A percentile compares a stretch with the other conserved stretches of the same genome.
These are phyloP conservation scores for Yoshiicerus persimilis DNA, from an alignment of 1,140 invertebrate genomes.

Conservation along the genomic window DNA sequence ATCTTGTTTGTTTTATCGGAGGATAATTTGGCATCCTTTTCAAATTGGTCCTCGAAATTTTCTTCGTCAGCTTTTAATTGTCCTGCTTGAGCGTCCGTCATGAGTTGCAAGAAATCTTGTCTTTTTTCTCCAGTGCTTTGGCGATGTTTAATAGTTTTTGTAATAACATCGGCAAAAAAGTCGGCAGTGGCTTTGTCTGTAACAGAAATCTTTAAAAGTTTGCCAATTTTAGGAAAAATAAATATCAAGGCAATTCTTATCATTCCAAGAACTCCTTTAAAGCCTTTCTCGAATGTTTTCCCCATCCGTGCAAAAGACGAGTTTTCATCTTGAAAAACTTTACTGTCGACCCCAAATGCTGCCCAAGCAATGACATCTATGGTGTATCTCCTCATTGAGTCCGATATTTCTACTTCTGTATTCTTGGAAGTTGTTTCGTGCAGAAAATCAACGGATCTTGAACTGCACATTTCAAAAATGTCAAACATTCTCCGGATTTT, in stretches of 20 bases:
- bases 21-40: background rate
- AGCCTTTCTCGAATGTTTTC: background rate
- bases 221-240: background rate
- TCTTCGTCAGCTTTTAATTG: background rate
- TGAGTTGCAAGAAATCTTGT: constrained; percentile 51
- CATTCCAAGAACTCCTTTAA: background rate
- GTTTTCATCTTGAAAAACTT: no score
- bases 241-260: background rate
- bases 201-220: background rate
- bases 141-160: background rate
- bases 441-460: no score
- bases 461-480: no score
- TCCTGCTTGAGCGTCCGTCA: constrained; percentile 42
- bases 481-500: no score
- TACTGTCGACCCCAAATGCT: constrained; percentile 50
- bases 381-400: constrained; percentile 44
- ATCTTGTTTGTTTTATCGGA: no score
- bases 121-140: background rate
- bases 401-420: background rate
- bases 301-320: no score
- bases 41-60: background rate
- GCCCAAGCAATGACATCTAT: constrained; percentile 9
- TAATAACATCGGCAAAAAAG: background rate
- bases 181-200: background rate
- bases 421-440: no score